Percentiles rank a stretch among this genome's conserved stretches.
phyloP scores from a whole-genome alignment of 2,113 vertebrate species.

The Bos indicus region DNA sequence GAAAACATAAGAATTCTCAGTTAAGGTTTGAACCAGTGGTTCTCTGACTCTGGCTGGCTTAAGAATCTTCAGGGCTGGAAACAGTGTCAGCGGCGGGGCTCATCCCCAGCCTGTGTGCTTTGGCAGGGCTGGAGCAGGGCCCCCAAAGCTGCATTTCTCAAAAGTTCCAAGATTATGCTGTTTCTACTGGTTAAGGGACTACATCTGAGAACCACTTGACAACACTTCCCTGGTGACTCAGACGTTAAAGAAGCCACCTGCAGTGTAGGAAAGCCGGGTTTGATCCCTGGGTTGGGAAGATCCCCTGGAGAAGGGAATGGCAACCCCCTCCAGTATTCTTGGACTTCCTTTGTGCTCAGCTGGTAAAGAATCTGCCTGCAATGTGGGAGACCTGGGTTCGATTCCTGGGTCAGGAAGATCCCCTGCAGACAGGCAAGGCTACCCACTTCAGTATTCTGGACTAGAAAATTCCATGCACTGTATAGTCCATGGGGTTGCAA shows the following conservation, averaged over 20 bases:
- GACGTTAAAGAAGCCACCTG: neutral
- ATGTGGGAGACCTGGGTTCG: neutral
- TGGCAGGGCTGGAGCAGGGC: too few relatives aligned
- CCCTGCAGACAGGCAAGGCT: neutral
- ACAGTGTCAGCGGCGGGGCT: too few relatives aligned
- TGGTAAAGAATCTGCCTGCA: neutral
- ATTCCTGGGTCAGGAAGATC: neutral
- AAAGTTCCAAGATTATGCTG: neutral
- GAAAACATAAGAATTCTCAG: neutral
- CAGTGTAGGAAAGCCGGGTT: neutral
- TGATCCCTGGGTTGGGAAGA: neutral
- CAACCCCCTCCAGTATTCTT: neutral
- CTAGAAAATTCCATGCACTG: neutral
- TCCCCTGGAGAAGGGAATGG: neutral
- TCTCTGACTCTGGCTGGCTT: neutral
- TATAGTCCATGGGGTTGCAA: neutral
- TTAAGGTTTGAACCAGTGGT: neutral
- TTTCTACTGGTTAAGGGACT: neutral
- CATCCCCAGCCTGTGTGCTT: neutral
- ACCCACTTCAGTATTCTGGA: neutral
- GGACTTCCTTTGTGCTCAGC: neutral
- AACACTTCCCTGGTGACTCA: neutral
- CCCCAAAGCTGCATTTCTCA: neutral
- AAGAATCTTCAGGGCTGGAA: neutral
- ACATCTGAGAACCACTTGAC: neutral